phyloP scores from a whole-genome alignment of 2,113 vertebrate genomes.

The Hyperopisus bebe region DNA sequence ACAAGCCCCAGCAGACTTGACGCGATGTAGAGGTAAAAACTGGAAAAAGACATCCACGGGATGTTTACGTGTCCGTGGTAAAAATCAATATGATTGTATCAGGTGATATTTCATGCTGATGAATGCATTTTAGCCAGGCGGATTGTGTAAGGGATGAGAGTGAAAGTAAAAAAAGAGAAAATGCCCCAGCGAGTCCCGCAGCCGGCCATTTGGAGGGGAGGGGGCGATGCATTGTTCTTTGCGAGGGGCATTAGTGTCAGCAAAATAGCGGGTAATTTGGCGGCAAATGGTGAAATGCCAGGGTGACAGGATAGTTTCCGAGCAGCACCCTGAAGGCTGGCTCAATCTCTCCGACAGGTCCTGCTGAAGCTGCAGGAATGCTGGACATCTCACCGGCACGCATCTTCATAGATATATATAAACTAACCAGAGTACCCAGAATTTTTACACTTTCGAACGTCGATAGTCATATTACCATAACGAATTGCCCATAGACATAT shows the following conservation, averaged over 20 bases:
- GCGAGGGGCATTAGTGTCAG: constrained; percentile 43
- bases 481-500: neutral
- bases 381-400: no score
- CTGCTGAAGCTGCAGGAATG: constrained; percentile 29
- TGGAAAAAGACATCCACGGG: neutral
- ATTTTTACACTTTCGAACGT: neutral
- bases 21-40: neutral
- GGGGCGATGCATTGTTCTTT: constrained; percentile 11
- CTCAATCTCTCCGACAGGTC: constrained; percentile 24
- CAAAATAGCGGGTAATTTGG: constrained; percentile 37
- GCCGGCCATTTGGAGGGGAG: neutral
- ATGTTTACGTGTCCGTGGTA: neutral
- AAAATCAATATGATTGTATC: neutral
- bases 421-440: neutral
- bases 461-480: neutral
- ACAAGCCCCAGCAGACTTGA: neutral
- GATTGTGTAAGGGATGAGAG: neutral
- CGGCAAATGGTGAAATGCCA: constrained; percentile 16
- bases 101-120: neutral
- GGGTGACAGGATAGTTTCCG: constrained; percentile 30
- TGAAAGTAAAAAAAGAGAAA: neutral
- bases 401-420: neutral
- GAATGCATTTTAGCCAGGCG: neutral
- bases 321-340: constrained; percentile 30
- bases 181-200: neutral